Evolutionary conservation across 2,888 invertebrate species (phyloP), one percentile per base, ranked within the genome.

Genomic region (Cerceris ruficornis): DNA sequence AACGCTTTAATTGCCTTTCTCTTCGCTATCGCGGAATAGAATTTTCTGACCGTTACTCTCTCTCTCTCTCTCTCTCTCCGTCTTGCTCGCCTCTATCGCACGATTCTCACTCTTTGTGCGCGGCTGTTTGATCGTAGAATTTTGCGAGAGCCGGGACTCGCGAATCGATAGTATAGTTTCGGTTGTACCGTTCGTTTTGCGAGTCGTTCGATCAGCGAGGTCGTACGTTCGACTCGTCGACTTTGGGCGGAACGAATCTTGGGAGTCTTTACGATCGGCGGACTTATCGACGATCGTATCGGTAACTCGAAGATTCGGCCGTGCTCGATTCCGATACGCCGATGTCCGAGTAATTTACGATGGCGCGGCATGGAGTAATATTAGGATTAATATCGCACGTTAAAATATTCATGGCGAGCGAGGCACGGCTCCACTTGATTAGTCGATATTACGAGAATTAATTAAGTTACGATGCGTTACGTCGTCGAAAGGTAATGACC

Each of bases 1-100:
- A 75, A 68, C 80, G 78, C 75, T 80, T 81, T 83, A 83, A 86
- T 87, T 84, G 83, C 77, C 84, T 87, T 81, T 80, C 81, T 84
- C 75, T 60, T 65, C 80, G 68, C 55, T 60, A 69, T 75, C 70
- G 78, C 49, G 11, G 42, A 70, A 70, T 17, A 59, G 49, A 57
- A 75, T 71, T 66, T 69, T 72, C 68, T 49, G 72, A 74, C 65
- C 72, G 71, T 69, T 65, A 59, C 68, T 52, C 73, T 59, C 46
- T 46, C 66, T 69, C 50, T 65, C 59, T 43, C 60, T 49, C 46
- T 50, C 52, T 69, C 62, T 54, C 49, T 50, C 4, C 28, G 28
- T 28, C 28, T 28, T 28, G 28, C 28, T 28, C 28, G 28, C 28
- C 4, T 28, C 28, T 28, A 28, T 28, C 28, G 28, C 28, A 28